Base-by-base conservation (phyloP, 2,888 invertebrate species). In the Toxonevra muliebris region DNA sequence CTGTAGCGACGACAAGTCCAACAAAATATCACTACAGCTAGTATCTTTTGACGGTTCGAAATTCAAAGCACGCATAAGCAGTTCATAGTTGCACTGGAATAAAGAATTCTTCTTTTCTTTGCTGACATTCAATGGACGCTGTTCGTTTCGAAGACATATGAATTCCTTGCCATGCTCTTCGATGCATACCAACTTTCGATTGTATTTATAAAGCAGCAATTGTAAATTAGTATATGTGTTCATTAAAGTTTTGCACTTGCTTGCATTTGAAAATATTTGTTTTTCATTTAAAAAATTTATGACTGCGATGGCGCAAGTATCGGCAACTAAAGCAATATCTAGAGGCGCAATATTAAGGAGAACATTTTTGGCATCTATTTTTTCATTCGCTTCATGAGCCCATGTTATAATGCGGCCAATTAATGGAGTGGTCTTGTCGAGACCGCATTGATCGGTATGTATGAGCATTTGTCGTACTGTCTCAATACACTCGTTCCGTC, bases 1-100 rank as follows among this genome's bases (percentile, higher is more conserved):
- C 11, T 78, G 43, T 4, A 84, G 53, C 11, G 71, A 74, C 3
- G 70, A 73, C 0, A 83, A 63, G 60, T 83, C 81, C 17, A 69
- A 64, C 5, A 76, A 58, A 11, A 83, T 76, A 17, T 76, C 74
- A 7, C 63, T 64, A n/a, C 71, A 61, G 0, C 70, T 69, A 0
- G 74, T 71, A 3, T 80, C 78, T 53, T 71, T 76, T 8, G 77
- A 72, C 5, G 72, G 75, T 42, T 76, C 70, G 19, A 76, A 75
- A 69, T 83, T 81, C 2, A 84, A 61, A 45, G 76, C 66, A 43
- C 80, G 79, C 84, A 83, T 83, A 1, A 83, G 71, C 12, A 80
- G 63, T 59, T 82, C 83, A 66, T 83, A 83, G 42, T 78, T 82
- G 20, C 66, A 73, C 62, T 83, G 82, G 69, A 79, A 79, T 2